Conservation (phyloP, 2,113 vertebrate genomes). For the Delphinapterus leucas region DNA sequence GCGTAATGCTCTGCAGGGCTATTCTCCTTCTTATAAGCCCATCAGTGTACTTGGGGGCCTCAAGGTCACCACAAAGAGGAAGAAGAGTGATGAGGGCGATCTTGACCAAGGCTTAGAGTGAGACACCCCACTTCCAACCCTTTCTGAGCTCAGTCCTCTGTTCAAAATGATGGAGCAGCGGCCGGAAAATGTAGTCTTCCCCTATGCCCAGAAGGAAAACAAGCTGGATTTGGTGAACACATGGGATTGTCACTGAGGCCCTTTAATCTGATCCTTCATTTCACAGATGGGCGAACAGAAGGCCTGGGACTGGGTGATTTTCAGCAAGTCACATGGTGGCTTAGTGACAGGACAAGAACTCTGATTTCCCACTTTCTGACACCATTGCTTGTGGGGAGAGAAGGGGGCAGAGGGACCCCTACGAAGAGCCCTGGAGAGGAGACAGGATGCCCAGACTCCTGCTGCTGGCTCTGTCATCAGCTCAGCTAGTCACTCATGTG, state of each 20-base stretch:
- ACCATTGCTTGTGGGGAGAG: background rate
- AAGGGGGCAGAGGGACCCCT: background rate
- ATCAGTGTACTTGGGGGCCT: background rate
- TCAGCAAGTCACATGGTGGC: background rate
- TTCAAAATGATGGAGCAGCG: background rate
- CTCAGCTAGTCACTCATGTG: background rate
- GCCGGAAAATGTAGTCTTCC: background rate
- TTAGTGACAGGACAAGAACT: background rate
- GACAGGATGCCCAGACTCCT: no score
- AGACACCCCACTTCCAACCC: accelerated
- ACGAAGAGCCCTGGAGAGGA: background rate
- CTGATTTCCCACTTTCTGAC: background rate
- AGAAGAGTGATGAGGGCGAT: background rate
- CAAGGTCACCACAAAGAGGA: background rate
- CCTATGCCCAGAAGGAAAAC: background rate
- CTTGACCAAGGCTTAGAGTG: background rate
- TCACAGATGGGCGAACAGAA: background rate
- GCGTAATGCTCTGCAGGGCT: no score
- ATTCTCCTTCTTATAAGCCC: background rate
- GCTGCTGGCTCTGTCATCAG: background rate
- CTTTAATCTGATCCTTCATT: background rate
- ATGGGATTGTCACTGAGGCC: background rate
- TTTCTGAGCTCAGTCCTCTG: background rate
- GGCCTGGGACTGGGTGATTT: background rate
- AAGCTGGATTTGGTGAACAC: background rate